These are phyloP conservation scores for Plectropomus leopardus DNA, from an alignment of 2,113 vertebrate genomes.

Conservation along the genomic window DNA sequence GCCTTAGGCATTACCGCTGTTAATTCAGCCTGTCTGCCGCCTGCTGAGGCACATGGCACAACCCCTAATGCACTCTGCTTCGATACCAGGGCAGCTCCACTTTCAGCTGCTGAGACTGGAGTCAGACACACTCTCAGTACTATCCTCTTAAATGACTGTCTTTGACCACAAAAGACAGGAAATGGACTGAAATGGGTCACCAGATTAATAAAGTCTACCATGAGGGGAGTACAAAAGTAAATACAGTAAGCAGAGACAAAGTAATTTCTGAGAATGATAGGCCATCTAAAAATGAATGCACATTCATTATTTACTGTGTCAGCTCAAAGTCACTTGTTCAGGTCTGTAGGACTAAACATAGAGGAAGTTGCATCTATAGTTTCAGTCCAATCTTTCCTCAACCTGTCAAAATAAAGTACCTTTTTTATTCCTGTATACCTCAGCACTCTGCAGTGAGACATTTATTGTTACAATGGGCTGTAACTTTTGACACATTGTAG, in stretches of 20 bases:
- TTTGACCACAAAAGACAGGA: slow-evolving; percentile 13
- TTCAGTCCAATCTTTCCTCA: not conserved
- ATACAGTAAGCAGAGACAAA: slow-evolving; percentile 23
- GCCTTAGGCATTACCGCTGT: slow-evolving; percentile 47
- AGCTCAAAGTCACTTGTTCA: slow-evolving; percentile 9
- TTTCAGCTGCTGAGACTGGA: slow-evolving; percentile 41
- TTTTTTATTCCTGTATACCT: not conserved
- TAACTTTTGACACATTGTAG: not conserved
- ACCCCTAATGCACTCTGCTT: slow-evolving; percentile 66
- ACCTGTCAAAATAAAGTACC: not conserved
- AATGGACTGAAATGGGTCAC: slow-evolving; percentile 14
- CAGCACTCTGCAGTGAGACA: not conserved
- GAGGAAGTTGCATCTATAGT: not conserved
- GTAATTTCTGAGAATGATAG: slow-evolving; percentile 3
- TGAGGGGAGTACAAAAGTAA: slow-evolving; percentile 13
- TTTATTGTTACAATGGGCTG: not conserved
- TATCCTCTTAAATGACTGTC: slow-evolving; percentile 15
- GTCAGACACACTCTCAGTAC: slow-evolving; percentile 19
- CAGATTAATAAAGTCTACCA: slow-evolving; percentile 7
- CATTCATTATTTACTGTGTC: slow-evolving; percentile 6
- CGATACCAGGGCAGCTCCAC: slow-evolving; percentile 41
- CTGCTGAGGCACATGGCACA: slow-evolving; percentile 50
- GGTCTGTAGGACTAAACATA: not conserved
- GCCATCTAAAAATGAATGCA: slow-evolving; percentile 2
- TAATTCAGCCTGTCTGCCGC: slow-evolving; percentile 67